These are phyloP conservation scores for Apodemia hepburni DNA, from an alignment of 2,888 invertebrate genomes.

Conservation along the genomic window DNA sequence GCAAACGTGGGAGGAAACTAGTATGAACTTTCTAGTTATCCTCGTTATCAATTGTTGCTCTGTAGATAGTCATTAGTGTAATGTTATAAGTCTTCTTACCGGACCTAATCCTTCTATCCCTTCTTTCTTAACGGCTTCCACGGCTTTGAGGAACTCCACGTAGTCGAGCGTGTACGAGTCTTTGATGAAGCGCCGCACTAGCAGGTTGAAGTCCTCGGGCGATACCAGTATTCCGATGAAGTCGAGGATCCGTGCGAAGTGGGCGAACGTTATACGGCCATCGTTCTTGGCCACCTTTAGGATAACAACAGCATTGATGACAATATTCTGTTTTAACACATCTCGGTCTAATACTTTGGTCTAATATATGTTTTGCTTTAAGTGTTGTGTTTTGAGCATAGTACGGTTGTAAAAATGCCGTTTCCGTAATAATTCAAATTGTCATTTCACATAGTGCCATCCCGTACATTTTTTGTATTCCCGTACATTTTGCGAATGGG, in stretches of 20 bases:
- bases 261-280: slow-evolving; percentile 87
- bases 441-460: no score
- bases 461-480: no score
- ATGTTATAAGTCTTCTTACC: slow-evolving; percentile 47
- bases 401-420: no score
- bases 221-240: slow-evolving; percentile 85
- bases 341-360: no score
- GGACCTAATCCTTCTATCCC: slow-evolving; percentile 73
- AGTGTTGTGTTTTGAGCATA: no score
- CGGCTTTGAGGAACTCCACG: slow-evolving; percentile 84
- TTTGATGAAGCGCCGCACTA: slow-evolving; percentile 87
- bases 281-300: slow-evolving; percentile 85
- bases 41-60: neutral
- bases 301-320: neutral
- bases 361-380: neutral
- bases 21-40: neutral
- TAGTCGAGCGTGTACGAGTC: slow-evolving; percentile 90
- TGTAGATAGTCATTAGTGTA: neutral
- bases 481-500: no score
- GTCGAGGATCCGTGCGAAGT: slow-evolving; percentile 87
- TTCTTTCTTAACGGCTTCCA: slow-evolving; percentile 84
- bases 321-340: no score
- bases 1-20: no score
- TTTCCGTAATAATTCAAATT: no score
- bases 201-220: slow-evolving; percentile 85